Conservation (phyloP, 2,113 vertebrate species). For the Colinus virginianus region DNA sequence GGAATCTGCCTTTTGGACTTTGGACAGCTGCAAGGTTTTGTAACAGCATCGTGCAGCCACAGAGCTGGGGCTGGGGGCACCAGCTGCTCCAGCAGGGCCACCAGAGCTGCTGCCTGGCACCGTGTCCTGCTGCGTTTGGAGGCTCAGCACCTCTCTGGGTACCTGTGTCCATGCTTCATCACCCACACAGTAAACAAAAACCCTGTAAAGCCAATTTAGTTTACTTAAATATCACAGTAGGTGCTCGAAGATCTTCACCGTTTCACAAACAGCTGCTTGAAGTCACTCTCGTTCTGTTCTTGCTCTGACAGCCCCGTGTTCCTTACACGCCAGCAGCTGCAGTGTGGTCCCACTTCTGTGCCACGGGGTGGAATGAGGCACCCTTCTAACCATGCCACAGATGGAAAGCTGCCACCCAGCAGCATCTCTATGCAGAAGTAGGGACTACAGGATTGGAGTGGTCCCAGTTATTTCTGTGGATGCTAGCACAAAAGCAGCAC, state of each 20-base stretch:
- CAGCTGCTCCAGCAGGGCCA: background rate
- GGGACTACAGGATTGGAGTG: rapidly evolving
- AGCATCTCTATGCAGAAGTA: background rate
- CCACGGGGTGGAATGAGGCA: background rate
- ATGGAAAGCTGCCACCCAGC: too few species aligned
- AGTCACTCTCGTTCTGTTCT: background rate
- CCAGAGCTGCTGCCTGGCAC: background rate
- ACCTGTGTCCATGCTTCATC: background rate
- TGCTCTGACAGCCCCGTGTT: background rate
- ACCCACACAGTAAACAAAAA: background rate
- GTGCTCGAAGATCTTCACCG: background rate
- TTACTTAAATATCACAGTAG: background rate
- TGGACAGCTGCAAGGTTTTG: background rate
- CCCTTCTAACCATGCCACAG: rapidly evolving
- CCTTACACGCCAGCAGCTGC: too few species aligned
- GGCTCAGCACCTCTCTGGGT: background rate
- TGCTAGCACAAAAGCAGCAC: background rate
- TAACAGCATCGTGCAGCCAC: rapidly evolving
- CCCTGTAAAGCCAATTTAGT: background rate
- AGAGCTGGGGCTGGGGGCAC: background rate
- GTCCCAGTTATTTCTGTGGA: rapidly evolving
- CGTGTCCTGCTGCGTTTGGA: background rate
- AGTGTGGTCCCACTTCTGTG: background rate
- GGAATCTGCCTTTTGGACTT: background rate
- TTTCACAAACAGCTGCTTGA: rapidly evolving